Conservation (phyloP, 2,797 vertebrate species). For the Chiloscyllium punctatum region DNA sequence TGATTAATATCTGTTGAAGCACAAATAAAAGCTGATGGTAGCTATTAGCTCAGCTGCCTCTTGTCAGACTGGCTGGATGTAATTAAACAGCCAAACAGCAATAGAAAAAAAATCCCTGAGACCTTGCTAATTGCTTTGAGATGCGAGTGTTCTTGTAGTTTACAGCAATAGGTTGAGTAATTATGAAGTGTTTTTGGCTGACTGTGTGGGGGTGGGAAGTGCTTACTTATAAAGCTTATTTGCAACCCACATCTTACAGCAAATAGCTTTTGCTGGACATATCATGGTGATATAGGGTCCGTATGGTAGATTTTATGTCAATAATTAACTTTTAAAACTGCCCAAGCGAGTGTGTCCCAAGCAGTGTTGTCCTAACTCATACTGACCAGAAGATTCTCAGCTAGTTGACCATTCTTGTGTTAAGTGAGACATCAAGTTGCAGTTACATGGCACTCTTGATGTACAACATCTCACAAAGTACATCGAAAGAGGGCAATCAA, state of each 20-base stretch:
- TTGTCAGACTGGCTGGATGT: background rate
- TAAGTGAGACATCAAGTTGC: background rate
- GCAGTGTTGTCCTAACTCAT: background rate
- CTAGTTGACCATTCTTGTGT: background rate
- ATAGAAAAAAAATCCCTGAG: background rate
- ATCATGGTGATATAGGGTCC: background rate
- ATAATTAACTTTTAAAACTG: background rate
- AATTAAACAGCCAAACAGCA: background rate
- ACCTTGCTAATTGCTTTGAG: constrained; percentile 8
- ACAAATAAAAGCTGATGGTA: background rate
- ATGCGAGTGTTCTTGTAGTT: background rate
- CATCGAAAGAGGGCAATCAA: background rate
- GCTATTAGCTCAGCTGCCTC: background rate
- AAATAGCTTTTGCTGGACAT: background rate
- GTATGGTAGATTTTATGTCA: background rate
- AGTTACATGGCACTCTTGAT: background rate
- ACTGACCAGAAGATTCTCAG: background rate
- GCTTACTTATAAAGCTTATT: background rate
- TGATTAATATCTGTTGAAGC: background rate
- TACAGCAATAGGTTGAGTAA: background rate
- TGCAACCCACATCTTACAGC: background rate
- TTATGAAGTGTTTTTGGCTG: background rate
- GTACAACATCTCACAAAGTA: background rate
- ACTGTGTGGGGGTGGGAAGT: background rate
- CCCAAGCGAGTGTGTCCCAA: background rate